phyloP scores from a whole-genome alignment of 2,888 invertebrate genomes.

The Erannis defoliaria region DNA sequence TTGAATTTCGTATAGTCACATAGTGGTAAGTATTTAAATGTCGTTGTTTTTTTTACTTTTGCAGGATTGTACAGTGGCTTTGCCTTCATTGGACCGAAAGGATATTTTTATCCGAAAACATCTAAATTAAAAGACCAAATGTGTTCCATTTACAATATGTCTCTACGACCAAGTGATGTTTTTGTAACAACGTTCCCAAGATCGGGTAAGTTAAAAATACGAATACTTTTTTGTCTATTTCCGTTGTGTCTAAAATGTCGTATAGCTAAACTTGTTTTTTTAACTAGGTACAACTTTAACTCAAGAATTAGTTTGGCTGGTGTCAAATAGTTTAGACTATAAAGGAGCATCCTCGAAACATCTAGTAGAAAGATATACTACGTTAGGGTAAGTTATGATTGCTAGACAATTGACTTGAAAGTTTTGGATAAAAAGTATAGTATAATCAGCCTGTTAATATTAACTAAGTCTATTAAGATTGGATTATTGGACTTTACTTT shows the following conservation, averaged over 20 bases:
- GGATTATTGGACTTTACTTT: too few relatives aligned
- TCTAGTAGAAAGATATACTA: slow-evolving; percentile 57
- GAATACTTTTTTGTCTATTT: background rate
- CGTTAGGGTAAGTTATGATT: background rate
- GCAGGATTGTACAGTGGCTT: background rate
- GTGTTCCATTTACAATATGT: background rate
- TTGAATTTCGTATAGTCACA: too few relatives aligned
- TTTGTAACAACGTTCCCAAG: background rate
- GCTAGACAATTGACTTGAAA: too few relatives aligned
- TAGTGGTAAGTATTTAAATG: background rate
- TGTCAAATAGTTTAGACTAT: slow-evolving; percentile 89
- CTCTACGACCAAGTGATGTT: background rate
- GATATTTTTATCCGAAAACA: background rate
- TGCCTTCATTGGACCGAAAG: background rate
- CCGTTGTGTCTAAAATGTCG: too few relatives aligned
- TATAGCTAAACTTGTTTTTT: background rate
- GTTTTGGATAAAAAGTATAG: too few relatives aligned
- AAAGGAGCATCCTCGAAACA: slow-evolving; percentile 81
- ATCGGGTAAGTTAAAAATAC: background rate
- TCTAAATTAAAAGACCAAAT: background rate
- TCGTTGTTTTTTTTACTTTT: background rate
- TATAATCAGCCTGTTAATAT: too few relatives aligned
- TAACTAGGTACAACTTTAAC: slow-evolving; percentile 64
- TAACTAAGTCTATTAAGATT: too few relatives aligned
- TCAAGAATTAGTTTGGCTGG: slow-evolving; percentile 91